A percentile compares a stretch with the other conserved stretches of the same genome.
phyloP scores from a whole-genome alignment of 2,888 invertebrate genomes.

The Tupiocoris notatus region DNA sequence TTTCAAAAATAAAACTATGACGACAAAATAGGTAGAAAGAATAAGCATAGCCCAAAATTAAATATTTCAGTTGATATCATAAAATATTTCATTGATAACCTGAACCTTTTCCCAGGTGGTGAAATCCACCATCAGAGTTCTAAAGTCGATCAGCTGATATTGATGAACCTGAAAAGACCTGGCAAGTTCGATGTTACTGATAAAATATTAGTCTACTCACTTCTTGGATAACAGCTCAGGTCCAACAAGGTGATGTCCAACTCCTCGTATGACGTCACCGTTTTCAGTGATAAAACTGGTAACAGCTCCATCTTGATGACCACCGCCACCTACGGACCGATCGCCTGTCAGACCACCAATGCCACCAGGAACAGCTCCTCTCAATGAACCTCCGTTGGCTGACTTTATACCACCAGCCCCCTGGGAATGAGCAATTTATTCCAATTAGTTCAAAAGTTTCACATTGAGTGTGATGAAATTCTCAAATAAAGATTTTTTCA shows the following conservation, averaged over 20 bases:
- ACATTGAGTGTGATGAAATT: conserved; percentile 48
- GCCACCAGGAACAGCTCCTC: conserved; percentile 67
- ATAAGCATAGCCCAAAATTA: no score
- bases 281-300: conserved; percentile 68
- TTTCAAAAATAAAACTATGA: no score
- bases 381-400: conserved; percentile 62
- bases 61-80: no score
- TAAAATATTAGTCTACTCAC: conserved; percentile 49
- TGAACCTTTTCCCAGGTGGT: no score
- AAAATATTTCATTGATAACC: no score
- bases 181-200: no score
- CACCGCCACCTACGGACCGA: conserved; percentile 65
- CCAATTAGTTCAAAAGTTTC: no score
- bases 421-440: neutral
- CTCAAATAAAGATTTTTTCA: no score
- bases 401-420: conserved; percentile 55
- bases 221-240: conserved; percentile 86
- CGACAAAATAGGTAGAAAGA: no score
- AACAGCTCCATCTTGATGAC: conserved; percentile 58
- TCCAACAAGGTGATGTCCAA: conserved; percentile 72
- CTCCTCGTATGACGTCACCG: conserved; percentile 72
- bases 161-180: no score
- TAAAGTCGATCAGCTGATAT: no score
- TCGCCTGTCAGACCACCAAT: conserved; percentile 54
- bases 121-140: no score